phyloP scores from a whole-genome alignment of 2,888 invertebrate species.

The Disparrhopalites patrizii region DNA sequence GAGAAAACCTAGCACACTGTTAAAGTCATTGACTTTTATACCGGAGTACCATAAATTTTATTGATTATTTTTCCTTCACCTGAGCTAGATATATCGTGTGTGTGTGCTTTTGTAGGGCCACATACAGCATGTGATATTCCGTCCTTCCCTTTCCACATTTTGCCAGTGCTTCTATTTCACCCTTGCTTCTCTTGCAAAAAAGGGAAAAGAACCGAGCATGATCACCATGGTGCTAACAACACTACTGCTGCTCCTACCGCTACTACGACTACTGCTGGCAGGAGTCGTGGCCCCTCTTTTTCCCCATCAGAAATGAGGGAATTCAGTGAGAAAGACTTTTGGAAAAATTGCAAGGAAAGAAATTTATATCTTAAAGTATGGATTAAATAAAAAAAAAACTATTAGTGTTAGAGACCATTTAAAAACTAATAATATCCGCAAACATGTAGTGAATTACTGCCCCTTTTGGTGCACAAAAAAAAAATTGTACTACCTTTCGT shows the following conservation, averaged over 20 bases:
- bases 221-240: constrained; percentile 4
- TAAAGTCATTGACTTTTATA: constrained; percentile 8
- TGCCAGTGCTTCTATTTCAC: too few species aligned
- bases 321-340: not conserved
- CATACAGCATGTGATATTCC: too few species aligned
- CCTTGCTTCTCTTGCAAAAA: too few species aligned
- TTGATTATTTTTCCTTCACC: constrained; percentile 9
- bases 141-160: too few species aligned
- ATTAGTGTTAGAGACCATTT: too few species aligned
- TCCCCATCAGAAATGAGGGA: not conserved
- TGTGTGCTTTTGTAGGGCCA: too few species aligned
- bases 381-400: constrained; percentile 4
- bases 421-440: not conserved
- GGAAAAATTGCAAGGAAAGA: not conserved
- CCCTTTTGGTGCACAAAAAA: too few species aligned
- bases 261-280: too few species aligned
- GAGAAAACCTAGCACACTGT: not conserved
- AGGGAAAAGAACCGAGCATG: constrained; percentile 9
- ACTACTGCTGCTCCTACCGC: too few species aligned
- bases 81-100: not conserved
- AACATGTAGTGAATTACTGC: not conserved
- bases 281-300: not conserved
- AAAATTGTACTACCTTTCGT: not conserved
- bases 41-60: constrained; percentile 6
- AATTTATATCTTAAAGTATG: constrained; percentile 3